Conservation (phyloP, 2,797 vertebrate genomes). For the Zalophus californianus region DNA sequence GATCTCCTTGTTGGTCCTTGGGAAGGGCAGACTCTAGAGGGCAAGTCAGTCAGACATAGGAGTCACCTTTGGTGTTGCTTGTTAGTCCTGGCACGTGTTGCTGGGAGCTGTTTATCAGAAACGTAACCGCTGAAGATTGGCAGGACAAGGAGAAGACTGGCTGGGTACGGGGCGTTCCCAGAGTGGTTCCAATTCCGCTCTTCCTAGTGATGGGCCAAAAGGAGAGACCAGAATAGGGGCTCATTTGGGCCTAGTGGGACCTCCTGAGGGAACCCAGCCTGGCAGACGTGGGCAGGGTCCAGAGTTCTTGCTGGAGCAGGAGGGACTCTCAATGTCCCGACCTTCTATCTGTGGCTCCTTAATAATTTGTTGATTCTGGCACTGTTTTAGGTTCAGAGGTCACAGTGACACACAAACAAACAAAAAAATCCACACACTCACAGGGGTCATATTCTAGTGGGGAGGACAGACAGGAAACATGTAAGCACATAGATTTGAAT, state of each 20-base stretch:
- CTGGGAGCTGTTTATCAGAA: background rate
- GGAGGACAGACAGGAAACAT: background rate
- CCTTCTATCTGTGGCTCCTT: background rate
- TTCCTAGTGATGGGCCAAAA: background rate
- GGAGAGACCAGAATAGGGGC: background rate
- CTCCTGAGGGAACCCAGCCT: background rate
- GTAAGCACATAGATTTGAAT: background rate
- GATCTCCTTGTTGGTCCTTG: background rate
- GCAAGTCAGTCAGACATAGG: background rate
- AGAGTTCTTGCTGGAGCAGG: background rate
- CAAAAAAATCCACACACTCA: background rate
- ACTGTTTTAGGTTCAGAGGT: background rate
- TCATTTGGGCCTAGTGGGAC: background rate
- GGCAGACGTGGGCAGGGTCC: background rate
- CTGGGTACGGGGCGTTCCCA: accelerated
- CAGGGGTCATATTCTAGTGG: background rate
- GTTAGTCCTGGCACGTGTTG: background rate
- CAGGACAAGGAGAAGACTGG: background rate
- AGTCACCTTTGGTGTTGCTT: background rate
- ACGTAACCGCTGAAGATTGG: background rate
- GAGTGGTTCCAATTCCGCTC: background rate
- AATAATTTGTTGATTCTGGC: background rate
- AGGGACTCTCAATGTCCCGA: background rate
- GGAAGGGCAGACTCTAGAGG: background rate
- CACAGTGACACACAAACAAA: background rate